Conservation (phyloP, 92 coral and sea anemone species). For the Virgularia gustaviana region DNA sequence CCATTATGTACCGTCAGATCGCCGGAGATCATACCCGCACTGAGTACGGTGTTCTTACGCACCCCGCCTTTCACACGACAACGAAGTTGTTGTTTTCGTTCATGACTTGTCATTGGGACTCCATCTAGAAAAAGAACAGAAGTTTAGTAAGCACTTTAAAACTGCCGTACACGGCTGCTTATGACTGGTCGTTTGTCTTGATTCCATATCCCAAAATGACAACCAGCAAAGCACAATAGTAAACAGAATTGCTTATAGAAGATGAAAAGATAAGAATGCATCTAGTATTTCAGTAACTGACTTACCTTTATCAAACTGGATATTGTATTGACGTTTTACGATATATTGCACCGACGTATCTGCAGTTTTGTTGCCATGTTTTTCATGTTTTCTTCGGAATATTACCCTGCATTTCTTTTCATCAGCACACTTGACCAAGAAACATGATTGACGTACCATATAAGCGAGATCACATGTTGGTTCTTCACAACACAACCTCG, state of each 20-base stretch:
- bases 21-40: constrained; percentile 95
- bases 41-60: constrained; percentile 72
- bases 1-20: constrained; percentile 76
- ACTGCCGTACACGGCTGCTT: no score
- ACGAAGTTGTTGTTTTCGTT: constrained; percentile 56
- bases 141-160: no score
- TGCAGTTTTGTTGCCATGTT: constrained; percentile 18
- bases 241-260: no score
- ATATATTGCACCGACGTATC: constrained; percentile 81
- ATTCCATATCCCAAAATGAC: no score
- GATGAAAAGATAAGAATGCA: no score
- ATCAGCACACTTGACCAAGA: constrained; percentile 72
- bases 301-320: constrained; percentile 77
- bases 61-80: constrained; percentile 79
- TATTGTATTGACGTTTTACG: constrained; percentile 72
- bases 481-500: constrained; percentile 92
- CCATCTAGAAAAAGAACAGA: constrained; percentile 49
- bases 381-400: constrained; percentile 9
- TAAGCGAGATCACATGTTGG: constrained; percentile 87
- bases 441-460: constrained; percentile 88
- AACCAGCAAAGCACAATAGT: no score
- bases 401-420: constrained; percentile 82
- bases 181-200: no score
- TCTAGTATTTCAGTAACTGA: no score
- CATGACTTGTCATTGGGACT: constrained; percentile 52